Percentiles rank a stretch among this genome's conserved stretches.
phyloP scores from a whole-genome alignment of 2,113 vertebrate genomes.

The Tenrec ecaudatus region DNA sequence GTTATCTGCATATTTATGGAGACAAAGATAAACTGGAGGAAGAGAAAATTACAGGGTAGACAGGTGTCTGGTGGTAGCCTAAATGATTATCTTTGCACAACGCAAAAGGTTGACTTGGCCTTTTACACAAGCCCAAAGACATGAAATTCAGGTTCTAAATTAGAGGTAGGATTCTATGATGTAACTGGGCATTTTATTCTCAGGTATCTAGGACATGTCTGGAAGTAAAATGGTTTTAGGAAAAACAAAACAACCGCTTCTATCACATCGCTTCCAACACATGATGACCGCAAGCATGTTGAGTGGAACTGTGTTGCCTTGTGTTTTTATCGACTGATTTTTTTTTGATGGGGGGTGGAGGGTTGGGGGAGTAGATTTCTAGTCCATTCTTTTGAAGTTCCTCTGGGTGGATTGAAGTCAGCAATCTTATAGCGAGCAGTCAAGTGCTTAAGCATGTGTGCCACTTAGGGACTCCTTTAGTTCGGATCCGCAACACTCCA shows the following conservation, averaged over 20 bases:
- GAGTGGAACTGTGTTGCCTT: background rate
- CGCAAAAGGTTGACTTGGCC: slow-evolving; percentile 68
- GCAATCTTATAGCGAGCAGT: background rate
- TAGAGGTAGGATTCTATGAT: slow-evolving; percentile 55
- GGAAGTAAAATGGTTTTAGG: background rate
- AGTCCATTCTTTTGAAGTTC: background rate
- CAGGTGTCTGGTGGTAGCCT: slow-evolving; percentile 69
- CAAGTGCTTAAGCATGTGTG: background rate
- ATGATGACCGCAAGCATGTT: background rate
- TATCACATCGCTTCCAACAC: background rate
- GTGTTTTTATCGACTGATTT: background rate
- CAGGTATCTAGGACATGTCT: background rate
- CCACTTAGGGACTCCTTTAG: background rate
- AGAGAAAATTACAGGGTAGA: slow-evolving; percentile 74
- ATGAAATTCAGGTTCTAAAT: slow-evolving; percentile 79
- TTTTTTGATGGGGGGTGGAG: background rate
- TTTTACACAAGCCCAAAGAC: slow-evolving; percentile 66
- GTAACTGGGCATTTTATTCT: slow-evolving; percentile 50
- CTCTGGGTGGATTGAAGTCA: background rate
- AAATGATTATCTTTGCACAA: slow-evolving; percentile 74
- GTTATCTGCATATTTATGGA: slow-evolving; percentile 41
- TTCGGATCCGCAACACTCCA: too few relatives aligned
- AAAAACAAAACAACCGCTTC: background rate
- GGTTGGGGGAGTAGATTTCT: background rate
- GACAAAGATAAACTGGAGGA: slow-evolving; percentile 60